Percentiles rank a stretch among this genome's conserved stretches.
Evolutionary conservation across 92 coral and sea anemone genomes (phyloP).

Genomic region (Parazoanthus atlanticus): DNA sequence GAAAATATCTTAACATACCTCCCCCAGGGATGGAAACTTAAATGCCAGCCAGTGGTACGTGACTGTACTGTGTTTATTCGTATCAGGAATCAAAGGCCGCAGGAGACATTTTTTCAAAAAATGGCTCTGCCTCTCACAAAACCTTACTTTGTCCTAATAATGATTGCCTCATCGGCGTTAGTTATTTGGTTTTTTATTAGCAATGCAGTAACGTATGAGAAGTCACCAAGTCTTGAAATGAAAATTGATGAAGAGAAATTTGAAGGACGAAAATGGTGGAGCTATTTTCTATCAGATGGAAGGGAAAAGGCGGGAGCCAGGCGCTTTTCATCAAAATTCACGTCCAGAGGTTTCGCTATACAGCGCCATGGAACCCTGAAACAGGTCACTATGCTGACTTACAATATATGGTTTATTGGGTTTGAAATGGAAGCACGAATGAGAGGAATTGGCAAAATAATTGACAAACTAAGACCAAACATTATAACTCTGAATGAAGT

Average conservation of each 20-base stretch:
- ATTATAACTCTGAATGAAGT: constrained; percentile 76
- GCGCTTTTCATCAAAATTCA: too few species aligned
- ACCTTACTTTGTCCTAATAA: neutral
- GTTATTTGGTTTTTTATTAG: neutral
- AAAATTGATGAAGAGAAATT: neutral
- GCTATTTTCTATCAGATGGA: neutral
- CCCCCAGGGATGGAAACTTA: too few species aligned
- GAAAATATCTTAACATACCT: too few species aligned
- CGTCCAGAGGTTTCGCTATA: neutral
- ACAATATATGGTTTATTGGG: constrained; percentile 70
- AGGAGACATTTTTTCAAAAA: too few species aligned
- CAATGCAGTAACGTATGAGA: neutral
- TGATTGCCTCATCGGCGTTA: neutral
- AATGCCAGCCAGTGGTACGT: too few species aligned
- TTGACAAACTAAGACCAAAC: constrained; percentile 56
- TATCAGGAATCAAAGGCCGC: too few species aligned
- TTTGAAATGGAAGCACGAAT: constrained; percentile 56
- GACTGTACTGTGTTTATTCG: too few species aligned
- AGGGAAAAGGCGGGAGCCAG: neutral
- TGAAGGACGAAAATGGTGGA: neutral
- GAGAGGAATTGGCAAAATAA: constrained; percentile 58
- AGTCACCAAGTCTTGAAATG: neutral
- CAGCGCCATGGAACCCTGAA: neutral
- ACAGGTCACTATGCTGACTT: constrained; percentile 50
- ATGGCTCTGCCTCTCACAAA: too few species aligned